Base-by-base conservation (phyloP, 1,140 invertebrate species). In the Uloborus diversus region DNA sequence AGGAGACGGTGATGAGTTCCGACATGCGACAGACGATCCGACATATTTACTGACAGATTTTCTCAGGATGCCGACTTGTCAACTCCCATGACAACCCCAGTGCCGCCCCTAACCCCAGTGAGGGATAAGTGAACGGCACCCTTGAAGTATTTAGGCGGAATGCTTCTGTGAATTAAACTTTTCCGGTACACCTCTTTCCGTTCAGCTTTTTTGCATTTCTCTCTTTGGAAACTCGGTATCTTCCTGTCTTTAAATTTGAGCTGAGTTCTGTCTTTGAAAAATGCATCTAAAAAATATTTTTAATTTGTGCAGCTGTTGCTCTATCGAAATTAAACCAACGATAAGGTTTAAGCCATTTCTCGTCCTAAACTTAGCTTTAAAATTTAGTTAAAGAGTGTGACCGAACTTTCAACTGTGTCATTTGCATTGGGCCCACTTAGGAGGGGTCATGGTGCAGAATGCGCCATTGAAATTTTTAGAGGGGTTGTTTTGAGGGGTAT, bases 21-120 rank as follows among this genome's bases (percentile, higher is more conserved):
- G 56, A 66, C 25, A 32, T 20, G 33, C 30, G 49, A 70, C 66
- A 35, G 30, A 70, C 35, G 30, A 51, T 20, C 49, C 69, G 69
- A 71, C 69, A 71, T 71, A 71, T 71, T 71, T 71, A 56, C 69
- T 56, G 69, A 59, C 69, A 61, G 47, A 28, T 71, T 71, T 35
- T 20, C 56, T 25, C 42, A 35, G 23, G 17, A 64, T 9, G 49
- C 42, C 49, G 32, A 42, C 56, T 33, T 37, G 66, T 69, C 66
- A 69, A 69, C 11, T 20, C 25, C 35, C 51, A 17, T 56, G 69
- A 42, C 51, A 71, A 33, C 23, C 53, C 37, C 33, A n/a, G n/a
- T 17, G 23, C 3, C 9, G 28, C 28, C 30, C 17, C 17, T 42
- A 59, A 71, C 37, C 37, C 17, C 37, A 13, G 37, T 9, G 17